Evolutionary conservation across 2,888 invertebrate genomes (phyloP).

Genomic region (Drosophila antonietae): DNA sequence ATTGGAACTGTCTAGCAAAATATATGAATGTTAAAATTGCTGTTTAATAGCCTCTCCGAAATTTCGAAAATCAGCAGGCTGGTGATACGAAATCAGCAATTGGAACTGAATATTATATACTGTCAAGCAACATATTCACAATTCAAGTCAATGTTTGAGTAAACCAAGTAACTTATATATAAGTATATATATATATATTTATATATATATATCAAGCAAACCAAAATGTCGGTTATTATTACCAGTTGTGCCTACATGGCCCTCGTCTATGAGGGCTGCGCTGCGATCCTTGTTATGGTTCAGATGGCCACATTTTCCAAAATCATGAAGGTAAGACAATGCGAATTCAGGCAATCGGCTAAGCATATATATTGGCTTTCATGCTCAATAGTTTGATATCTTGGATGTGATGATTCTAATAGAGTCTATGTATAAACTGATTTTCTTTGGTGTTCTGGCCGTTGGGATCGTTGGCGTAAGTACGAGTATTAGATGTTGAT

Average conservation of each 20-base stretch:
- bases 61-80: neutral
- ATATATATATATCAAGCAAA: neutral
- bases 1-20: no score
- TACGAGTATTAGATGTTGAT: neutral
- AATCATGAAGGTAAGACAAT: conserved; percentile 25
- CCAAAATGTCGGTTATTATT: conserved; percentile 19
- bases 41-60: neutral
- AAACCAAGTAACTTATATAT: neutral
- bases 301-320: conserved; percentile 9
- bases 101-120: neutral
- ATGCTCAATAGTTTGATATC: conserved; percentile 11
- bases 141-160: neutral
- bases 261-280: conserved; percentile 26
- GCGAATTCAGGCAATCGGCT: rapidly evolving
- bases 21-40: no score
- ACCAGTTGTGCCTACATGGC: conserved; percentile 23
- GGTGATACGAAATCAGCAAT: neutral
- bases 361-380: neutral
- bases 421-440: conserved; percentile 9
- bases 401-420: conserved; percentile 11
- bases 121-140: neutral
- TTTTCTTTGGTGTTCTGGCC: conserved; percentile 17
- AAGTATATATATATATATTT: neutral
- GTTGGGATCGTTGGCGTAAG: conserved; percentile 45
- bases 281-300: conserved; percentile 14